These are phyloP conservation scores for Azorinus chamasolen DNA, from an alignment of 2,888 invertebrate species.

Conservation along the genomic window DNA sequence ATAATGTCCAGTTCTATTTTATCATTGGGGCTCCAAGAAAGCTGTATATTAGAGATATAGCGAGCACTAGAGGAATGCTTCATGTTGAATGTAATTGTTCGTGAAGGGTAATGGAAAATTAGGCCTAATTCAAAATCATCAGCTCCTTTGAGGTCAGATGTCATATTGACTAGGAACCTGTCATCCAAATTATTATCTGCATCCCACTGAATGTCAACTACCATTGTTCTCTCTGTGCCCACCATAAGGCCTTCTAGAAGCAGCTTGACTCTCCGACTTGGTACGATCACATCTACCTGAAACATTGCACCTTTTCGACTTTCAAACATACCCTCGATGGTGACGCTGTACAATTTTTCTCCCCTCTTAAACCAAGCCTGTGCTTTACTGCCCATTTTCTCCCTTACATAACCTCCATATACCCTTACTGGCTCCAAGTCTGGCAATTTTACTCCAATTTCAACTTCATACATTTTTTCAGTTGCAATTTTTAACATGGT, in stretches of 20 bases:
- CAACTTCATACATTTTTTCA: conserved; percentile 51
- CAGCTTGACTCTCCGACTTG: conserved; percentile 58
- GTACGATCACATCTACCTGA: conserved; percentile 54
- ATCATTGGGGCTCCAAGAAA: conserved; percentile 70
- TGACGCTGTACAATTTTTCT: conserved; percentile 44
- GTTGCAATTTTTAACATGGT: conserved; percentile 51
- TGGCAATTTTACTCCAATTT: conserved; percentile 44
- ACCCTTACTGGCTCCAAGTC: conserved; percentile 45
- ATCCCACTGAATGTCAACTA: conserved; percentile 73
- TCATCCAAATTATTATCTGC: conserved; percentile 66
- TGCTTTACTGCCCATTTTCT: conserved; percentile 41
- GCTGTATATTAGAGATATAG: conserved; percentile 58
- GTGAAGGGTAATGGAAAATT: conserved; percentile 60
- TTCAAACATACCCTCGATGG: conserved; percentile 29
- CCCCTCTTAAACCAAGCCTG: conserved; percentile 46
- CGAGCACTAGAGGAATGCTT: conserved; percentile 56
- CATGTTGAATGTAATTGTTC: conserved; percentile 52
- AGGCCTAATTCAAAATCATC: conserved; percentile 61
- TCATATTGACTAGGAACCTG: conserved; percentile 56
- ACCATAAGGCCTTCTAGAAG: conserved; percentile 40
- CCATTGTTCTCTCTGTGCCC: conserved; percentile 42
- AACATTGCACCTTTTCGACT: conserved; percentile 26
- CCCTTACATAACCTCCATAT: conserved; percentile 32
- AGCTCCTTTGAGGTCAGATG: conserved; percentile 50
- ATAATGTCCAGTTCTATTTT: conserved; percentile 52